Evolutionary conservation across 2,888 invertebrate genomes (phyloP).

Genomic region (Acleris emargana): DNA sequence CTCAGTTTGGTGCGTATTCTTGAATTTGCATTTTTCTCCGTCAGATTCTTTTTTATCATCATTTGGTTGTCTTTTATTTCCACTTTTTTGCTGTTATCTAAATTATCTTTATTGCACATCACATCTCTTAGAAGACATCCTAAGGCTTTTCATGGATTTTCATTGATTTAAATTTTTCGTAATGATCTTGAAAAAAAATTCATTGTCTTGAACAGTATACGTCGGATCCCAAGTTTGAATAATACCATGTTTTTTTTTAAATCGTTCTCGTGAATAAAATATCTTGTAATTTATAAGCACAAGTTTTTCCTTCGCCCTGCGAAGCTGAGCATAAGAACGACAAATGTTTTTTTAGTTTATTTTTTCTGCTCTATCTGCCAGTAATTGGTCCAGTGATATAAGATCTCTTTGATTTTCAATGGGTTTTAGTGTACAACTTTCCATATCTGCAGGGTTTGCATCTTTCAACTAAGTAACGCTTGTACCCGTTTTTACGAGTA

Average conservation of each 20-base stretch:
- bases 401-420: constrained; percentile 35
- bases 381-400: constrained; percentile 32
- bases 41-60: too few species aligned
- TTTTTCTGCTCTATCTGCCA: constrained; percentile 32
- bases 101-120: background rate
- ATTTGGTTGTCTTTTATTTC: too few species aligned
- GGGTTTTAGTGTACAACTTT: constrained; percentile 35
- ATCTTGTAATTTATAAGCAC: constrained; percentile 27
- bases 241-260: constrained; percentile 8
- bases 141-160: constrained; percentile 9
- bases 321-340: constrained; percentile 29
- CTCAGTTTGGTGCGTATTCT: too few species aligned
- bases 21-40: too few species aligned
- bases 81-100: too few species aligned
- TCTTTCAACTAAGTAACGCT: constrained; percentile 33
- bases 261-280: constrained; percentile 7
- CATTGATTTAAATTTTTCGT: constrained; percentile 13
- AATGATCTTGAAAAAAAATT: background rate
- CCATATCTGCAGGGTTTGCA: constrained; percentile 26
- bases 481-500: background rate
- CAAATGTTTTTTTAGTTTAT: too few species aligned
- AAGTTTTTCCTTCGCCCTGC: constrained; percentile 36
- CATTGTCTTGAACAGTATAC: background rate
- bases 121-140: constrained; percentile 12
- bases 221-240: constrained; percentile 14